phyloP scores from a whole-genome alignment of 1,140 invertebrate genomes.

The Drosophila athabasca region DNA sequence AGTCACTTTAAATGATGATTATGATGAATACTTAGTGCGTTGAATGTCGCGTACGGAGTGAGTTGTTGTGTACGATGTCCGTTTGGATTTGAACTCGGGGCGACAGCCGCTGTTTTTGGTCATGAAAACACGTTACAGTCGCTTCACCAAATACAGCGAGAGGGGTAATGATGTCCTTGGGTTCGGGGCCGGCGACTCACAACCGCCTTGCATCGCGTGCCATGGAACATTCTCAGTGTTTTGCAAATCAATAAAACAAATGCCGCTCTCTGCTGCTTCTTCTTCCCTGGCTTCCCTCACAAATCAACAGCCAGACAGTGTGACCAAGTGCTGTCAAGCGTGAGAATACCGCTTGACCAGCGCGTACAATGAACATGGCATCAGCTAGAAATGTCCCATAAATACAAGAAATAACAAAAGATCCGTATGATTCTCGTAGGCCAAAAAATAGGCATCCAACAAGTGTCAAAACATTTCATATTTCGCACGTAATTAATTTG shows the following conservation, averaged over 20 bases:
- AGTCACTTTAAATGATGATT: conserved; percentile 2
- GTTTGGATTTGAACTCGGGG: conserved; percentile 54
- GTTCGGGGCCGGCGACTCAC: conserved; percentile 65
- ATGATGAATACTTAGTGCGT: conserved; percentile 15
- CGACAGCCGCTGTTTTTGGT: conserved; percentile 37
- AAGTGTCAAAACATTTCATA: too few species aligned
- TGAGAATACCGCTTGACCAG: not conserved
- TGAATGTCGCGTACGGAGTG: too few species aligned
- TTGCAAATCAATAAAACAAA: conserved; percentile 46
- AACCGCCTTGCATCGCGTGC: conserved; percentile 33
- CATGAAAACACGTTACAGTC: conserved; percentile 47
- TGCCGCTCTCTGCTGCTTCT: conserved; percentile 12
- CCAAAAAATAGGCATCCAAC: too few species aligned
- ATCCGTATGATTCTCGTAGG: too few species aligned
- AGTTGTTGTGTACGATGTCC: conserved; percentile 1
- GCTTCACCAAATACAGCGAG: conserved; percentile 51
- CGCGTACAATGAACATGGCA: too few species aligned
- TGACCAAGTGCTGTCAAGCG: conserved; percentile 6
- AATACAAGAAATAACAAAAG: too few species aligned
- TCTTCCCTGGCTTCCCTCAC: not conserved
- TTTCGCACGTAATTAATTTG: too few species aligned
- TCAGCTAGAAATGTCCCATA: too few species aligned
- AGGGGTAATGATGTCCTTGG: conserved; percentile 63
- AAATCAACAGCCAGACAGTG: conserved; percentile 27
- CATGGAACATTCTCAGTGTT: conserved; percentile 21